Percentiles rank a stretch among this genome's conserved stretches.
phyloP scores from a whole-genome alignment of 92 coral and sea anemone species.

The Scolanthus callimorphus region DNA sequence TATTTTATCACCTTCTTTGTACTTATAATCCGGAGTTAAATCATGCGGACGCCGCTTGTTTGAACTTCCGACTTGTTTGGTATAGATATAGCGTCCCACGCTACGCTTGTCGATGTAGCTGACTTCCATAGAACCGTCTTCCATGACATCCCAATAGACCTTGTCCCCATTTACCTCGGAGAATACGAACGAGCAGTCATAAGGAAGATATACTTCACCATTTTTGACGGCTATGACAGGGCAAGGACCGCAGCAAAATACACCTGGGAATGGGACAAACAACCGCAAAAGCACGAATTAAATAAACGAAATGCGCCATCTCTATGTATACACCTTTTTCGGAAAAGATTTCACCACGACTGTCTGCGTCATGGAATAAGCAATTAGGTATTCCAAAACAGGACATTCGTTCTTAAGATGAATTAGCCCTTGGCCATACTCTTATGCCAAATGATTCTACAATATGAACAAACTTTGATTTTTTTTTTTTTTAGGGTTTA shows the following conservation, averaged over 20 bases:
- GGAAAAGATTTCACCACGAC: no score
- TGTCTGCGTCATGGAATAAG: no score
- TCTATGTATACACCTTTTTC: no score
- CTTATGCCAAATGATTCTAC: no score
- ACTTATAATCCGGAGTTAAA: constrained; percentile 63
- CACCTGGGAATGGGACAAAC: constrained; percentile 16
- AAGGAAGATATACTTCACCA: constrained; percentile 66
- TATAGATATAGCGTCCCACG: constrained; percentile 70
- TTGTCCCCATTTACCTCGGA: constrained; percentile 85
- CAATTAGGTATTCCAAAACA: no score
- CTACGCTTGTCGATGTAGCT: constrained; percentile 18
- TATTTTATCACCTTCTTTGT: constrained; percentile 67
- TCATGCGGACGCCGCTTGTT: constrained; percentile 55
- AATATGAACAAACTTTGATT: no score
- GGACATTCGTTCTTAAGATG: no score
- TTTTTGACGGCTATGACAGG: constrained; percentile 73
- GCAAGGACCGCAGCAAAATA: constrained; percentile 82
- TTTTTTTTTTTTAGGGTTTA: no score
- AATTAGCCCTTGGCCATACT: no score
- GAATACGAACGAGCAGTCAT: constrained; percentile 66
- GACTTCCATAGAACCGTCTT: constrained; percentile 43
- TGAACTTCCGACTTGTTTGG: constrained; percentile 73
- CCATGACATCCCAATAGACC: constrained; percentile 72
- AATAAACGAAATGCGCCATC: neutral
- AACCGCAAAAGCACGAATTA: neutral